Percentiles rank a stretch among this genome's conserved stretches.
These are phyloP conservation scores for Charina bottae DNA, from an alignment of 2,113 vertebrate genomes.

Conservation along the genomic window DNA sequence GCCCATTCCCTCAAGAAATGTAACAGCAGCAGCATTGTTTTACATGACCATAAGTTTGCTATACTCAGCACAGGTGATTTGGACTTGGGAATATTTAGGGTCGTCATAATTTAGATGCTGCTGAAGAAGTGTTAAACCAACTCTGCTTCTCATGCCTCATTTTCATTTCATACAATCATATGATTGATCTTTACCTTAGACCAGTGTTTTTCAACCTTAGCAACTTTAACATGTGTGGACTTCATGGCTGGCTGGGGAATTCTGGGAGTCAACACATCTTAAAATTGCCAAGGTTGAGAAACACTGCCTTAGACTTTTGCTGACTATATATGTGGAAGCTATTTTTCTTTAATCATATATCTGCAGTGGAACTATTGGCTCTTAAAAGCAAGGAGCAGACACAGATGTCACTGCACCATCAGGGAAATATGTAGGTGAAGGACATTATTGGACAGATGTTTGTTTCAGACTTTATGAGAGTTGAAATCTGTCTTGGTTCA, in stretches of 20 bases:
- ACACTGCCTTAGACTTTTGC: background rate
- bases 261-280: no score
- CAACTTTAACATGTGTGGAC: no score
- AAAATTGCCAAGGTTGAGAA: no score
- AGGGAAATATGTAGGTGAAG: slow-evolving; percentile 6
- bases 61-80: background rate
- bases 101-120: background rate
- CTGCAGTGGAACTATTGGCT: background rate
- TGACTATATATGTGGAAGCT: background rate
- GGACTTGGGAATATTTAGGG: background rate
- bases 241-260: no score
- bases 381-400: background rate
- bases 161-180: background rate
- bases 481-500: accelerated
- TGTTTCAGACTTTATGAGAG: background rate
- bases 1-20: background rate
- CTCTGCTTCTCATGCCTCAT: background rate
- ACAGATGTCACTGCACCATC: background rate
- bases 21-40: background rate
- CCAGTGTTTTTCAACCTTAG: no score
- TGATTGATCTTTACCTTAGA: background rate
- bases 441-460: background rate
- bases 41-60: background rate
- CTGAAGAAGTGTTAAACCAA: background rate
- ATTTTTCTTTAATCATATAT: background rate